Evolutionary conservation across 2,113 vertebrate genomes (phyloP), one percentile per base, ranked within the genome.

Genomic region (Sinocyclocheilus rhinocerous): DNA sequence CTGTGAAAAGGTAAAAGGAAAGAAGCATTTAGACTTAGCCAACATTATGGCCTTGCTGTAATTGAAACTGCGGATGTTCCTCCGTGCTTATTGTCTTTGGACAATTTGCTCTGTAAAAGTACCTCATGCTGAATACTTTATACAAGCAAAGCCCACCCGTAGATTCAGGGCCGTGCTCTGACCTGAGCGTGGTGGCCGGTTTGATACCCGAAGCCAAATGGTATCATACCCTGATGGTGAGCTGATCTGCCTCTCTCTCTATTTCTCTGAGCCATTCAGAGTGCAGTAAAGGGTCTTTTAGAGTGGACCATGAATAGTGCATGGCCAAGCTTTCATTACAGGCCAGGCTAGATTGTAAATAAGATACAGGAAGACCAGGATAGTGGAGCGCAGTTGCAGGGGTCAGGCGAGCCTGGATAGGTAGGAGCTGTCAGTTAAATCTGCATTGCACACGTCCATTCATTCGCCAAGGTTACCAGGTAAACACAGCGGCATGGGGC

Each of bases 301-400:
- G 89, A 90, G 89, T 84, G 92, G 84, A 45, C 82, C 84, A 92
- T 93, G 91, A 92, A 93, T 92, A 93, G 91, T 94, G 92, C 88
- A 94, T 94, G 92, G 85, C 57, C 6, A 72, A 82, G 84, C 76
- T 33, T 91, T 92, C 84, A 89, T 84, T 83, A 88, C 81, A 24
- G 36, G 88, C 90, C 86, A 88, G 80, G 83, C 86, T 89, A 76
- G 67, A 86, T 84, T 91, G 90, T 94, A 93, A 94, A 89, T 90
- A 91, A 91, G 89, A 92, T 89, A 86, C 81, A 88, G 88, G 88
- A 85, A 85, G 88, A 88, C 86, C 75, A 29, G 83, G 85, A 90
- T 83, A 79, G 57, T 22, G 70, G 73, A 86, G 42, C 88, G 85
- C 55, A 6, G 5, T 90, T 89, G 90, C 89, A 88, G 52, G 90